Conservation (phyloP, 1,140 invertebrate species). For the Hyles euphorbiae region DNA sequence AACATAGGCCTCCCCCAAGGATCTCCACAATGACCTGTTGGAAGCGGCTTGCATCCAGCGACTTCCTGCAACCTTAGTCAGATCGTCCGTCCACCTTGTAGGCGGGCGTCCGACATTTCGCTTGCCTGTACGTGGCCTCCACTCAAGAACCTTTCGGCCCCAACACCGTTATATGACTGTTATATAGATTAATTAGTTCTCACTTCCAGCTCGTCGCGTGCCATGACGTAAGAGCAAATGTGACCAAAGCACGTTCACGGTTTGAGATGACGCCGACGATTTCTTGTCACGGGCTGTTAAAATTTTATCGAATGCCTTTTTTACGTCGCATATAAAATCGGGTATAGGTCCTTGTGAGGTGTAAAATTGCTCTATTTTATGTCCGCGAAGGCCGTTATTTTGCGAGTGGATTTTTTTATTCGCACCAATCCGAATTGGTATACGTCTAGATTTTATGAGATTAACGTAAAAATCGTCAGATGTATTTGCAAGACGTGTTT, state of each 20-base stretch:
- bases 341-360: conserved; percentile 53
- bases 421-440: conserved; percentile 40
- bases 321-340: conserved; percentile 55
- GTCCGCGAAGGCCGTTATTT: conserved; percentile 46
- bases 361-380: conserved; percentile 67
- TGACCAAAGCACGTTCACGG: not conserved
- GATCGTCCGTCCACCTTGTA: too few species aligned
- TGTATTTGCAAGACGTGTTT: conserved; percentile 24
- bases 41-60: too few species aligned
- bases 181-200: too few species aligned
- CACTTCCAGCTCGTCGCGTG: too few species aligned
- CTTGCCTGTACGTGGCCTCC: too few species aligned
- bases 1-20: too few species aligned
- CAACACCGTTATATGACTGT: too few species aligned
- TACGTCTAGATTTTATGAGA: conserved; percentile 12
- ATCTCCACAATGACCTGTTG: too few species aligned
- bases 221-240: not conserved
- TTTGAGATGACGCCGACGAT: conserved; percentile 25
- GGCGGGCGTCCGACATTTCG: too few species aligned
- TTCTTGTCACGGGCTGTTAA: conserved; percentile 40
- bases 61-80: too few species aligned
- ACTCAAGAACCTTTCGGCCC: too few species aligned
- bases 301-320: conserved; percentile 57
- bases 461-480: conserved; percentile 13
- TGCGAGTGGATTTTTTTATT: conserved; percentile 61